Evolutionary conservation across 2,113 vertebrate genomes (phyloP).

Genomic region (zebrafish (Danio rerio)): DNA sequence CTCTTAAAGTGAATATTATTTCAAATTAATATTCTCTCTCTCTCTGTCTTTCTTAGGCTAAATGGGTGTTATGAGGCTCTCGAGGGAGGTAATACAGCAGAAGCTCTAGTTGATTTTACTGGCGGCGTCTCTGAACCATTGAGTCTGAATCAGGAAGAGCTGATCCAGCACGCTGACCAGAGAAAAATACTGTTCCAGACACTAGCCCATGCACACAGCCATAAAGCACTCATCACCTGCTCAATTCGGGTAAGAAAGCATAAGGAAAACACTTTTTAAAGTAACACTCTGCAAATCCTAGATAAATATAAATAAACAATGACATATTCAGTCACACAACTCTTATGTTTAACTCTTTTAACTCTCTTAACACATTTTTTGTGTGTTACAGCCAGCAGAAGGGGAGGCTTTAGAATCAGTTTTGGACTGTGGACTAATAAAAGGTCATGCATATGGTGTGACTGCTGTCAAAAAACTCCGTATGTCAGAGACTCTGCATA

Average conservation of each 20-base stretch:
- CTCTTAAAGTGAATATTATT: not conserved
- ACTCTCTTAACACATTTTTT: not conserved
- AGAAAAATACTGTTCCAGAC: slow-evolving; percentile 76
- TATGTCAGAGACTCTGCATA: slow-evolving; percentile 59
- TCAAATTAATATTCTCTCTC: not conserved
- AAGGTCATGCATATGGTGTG: slow-evolving; percentile 81
- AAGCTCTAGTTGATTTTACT: slow-evolving; percentile 83
- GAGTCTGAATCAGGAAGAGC: slow-evolving; percentile 64
- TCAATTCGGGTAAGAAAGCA: slow-evolving; percentile 75
- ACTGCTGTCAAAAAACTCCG: slow-evolving; percentile 75
- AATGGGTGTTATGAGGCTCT: slow-evolving; percentile 84
- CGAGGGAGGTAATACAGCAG: slow-evolving; percentile 82
- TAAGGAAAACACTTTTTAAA: not conserved
- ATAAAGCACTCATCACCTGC: slow-evolving; percentile 79
- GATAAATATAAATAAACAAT: not conserved
- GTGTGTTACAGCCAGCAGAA: slow-evolving; percentile 70
- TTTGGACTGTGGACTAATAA: slow-evolving; percentile 79
- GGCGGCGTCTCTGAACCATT: slow-evolving; percentile 82
- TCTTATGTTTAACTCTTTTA: not conserved
- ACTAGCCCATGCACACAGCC: slow-evolving; percentile 71
- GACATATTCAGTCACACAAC: not conserved
- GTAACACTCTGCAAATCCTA: not conserved
- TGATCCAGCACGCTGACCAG: slow-evolving; percentile 63
- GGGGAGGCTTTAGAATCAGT: slow-evolving; percentile 77
- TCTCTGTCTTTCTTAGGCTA: slow-evolving; percentile 62